Evolutionary conservation across 2,113 vertebrate species (phyloP).

Genomic region (Aldabrachelys gigantea): DNA sequence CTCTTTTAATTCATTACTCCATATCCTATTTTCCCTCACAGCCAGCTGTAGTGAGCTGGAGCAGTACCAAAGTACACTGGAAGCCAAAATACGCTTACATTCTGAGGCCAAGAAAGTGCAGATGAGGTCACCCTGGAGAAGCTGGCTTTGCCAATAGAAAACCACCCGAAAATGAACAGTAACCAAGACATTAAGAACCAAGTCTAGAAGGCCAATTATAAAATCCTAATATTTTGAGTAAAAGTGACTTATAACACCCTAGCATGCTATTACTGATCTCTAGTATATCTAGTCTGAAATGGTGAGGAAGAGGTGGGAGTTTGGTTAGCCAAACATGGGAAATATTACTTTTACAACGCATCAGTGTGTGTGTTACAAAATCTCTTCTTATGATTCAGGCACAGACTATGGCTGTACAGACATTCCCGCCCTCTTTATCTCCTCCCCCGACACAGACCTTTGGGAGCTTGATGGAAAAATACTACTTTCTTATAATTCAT

Average conservation of each 20-base stretch:
- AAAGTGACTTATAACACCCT: neutral
- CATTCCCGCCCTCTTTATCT: neutral
- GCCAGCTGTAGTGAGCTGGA: neutral
- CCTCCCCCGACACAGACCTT: neutral
- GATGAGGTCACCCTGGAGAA: neutral
- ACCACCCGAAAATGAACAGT: neutral
- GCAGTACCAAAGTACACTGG: neutral
- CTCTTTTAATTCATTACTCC: neutral
- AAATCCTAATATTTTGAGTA: neutral
- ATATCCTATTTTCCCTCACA: neutral
- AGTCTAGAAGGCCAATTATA: neutral
- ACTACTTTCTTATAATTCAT: neutral
- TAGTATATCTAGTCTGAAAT: neutral
- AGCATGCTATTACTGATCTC: neutral
- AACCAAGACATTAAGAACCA: neutral
- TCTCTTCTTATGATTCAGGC: neutral
- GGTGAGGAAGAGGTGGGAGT: neutral
- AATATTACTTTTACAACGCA: neutral
- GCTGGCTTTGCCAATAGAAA: neutral
- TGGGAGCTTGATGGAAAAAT: neutral
- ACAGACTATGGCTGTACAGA: neutral
- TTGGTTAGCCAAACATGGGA: neutral
- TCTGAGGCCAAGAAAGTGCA: neutral
- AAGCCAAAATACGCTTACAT: neutral
- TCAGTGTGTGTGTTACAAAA: fast-evolving